Base-by-base conservation (phyloP, 2,113 vertebrate genomes). In the Solenodon paradoxus region DNA sequence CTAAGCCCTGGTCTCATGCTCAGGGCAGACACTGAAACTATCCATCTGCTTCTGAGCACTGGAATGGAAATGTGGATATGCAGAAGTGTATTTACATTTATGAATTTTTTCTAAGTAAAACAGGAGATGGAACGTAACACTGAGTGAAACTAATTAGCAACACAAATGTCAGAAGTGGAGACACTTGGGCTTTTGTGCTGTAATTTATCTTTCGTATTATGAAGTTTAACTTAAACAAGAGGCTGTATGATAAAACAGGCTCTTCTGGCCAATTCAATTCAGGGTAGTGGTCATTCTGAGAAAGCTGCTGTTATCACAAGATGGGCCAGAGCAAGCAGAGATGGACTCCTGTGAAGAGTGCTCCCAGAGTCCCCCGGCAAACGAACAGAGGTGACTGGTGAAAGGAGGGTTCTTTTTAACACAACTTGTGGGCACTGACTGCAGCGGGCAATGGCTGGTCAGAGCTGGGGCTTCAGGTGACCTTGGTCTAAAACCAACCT, bases 91-190 rank as follows among this genome's bases (percentile, higher is more conserved):
- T 92, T 94, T 92, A 95, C 45, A 81, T 47, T 71, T 35, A 89
- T 0, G 9, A 24, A 9, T 30, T 80, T 68, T 57, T 47, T 66
- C 75, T 66, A 84, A 95, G 81, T 35, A 74, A 94, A 83, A 74
- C 88, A 81, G 84, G 88, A 96, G 86, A 94, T 64, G 53, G 79
- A 83, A 53, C 22, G 2, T 35, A 92, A 78, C 12, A 35, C 61
- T 1, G 3, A 86, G 74, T 32, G 89, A 85, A 88, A 91, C 92
- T 84, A 72, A 95, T 93, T 45, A 92, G 89, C 68, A 45, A 61
- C 71, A 61, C 40, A 53, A 88, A 91, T 77, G 79, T 95, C 95
- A 95, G 81, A 84, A 94, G 90, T 2, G 9, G 79, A 95, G 93
- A 80, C 0, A 0, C 8, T 45, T 55, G 74, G 81, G 89, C 40